Percentiles rank a stretch among this genome's conserved stretches.
Evolutionary conservation across 2,113 vertebrate genomes (phyloP).

Genomic region (Elephantulus edwardii): DNA sequence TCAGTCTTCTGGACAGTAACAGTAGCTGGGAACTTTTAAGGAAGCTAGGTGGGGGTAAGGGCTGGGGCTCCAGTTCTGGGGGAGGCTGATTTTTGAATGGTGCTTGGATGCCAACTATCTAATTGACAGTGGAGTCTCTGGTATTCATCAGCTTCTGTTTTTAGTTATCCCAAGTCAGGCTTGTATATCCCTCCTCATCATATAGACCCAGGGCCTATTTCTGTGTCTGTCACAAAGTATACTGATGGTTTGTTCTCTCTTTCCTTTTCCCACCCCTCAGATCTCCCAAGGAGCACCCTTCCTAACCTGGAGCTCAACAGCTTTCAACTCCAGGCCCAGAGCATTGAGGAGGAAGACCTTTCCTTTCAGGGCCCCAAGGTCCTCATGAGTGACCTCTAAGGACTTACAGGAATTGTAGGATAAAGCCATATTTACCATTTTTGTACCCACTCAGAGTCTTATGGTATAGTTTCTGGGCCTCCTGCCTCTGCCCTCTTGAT

Average conservation of each 20-base stretch:
- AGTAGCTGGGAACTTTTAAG: constrained; percentile 58
- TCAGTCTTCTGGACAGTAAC: constrained; percentile 41
- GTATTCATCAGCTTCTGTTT: background rate
- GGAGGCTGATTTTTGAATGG: constrained; percentile 20
- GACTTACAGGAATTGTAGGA: constrained; percentile 2
- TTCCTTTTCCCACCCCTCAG: constrained; percentile 51
- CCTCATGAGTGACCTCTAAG: constrained; percentile 55
- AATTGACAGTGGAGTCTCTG: background rate
- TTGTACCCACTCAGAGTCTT: background rate
- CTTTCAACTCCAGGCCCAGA: background rate
- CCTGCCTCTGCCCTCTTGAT: background rate
- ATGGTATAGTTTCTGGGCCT: background rate
- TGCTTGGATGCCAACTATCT: background rate
- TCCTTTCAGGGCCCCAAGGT: constrained; percentile 35
- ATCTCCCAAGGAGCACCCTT: constrained; percentile 15
- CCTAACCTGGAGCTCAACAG: constrained; percentile 16
- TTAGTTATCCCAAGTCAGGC: constrained; percentile 22
- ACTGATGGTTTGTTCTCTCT: constrained; percentile 43
- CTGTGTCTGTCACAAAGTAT: background rate
- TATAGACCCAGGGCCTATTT: background rate
- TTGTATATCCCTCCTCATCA: background rate
- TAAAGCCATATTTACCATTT: too few species aligned
- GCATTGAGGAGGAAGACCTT: constrained; percentile 24
- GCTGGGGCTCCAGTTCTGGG: background rate
- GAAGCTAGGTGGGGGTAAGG: constrained; percentile 43